Evolutionary conservation across 2,113 vertebrate species (phyloP).

Genomic region (Peromyscus leucopus): DNA sequence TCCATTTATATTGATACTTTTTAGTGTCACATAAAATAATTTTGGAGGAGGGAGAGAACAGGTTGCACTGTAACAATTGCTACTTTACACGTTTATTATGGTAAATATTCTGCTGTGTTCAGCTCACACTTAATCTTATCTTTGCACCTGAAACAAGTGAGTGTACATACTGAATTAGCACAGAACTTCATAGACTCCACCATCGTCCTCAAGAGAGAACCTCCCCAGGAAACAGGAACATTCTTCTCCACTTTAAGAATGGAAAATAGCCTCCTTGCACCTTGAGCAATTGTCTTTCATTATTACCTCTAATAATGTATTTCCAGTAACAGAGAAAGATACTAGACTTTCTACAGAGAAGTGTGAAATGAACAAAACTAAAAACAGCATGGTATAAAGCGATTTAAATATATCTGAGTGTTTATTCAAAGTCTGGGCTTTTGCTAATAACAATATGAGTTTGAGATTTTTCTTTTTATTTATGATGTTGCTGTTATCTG

Average conservation of each 20-base stretch:
- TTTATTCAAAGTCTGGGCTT: neutral
- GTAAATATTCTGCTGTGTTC: neutral
- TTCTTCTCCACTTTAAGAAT: neutral
- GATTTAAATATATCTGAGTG: neutral
- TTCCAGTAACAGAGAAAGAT: neutral
- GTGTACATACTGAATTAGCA: neutral
- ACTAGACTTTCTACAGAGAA: conserved; percentile 13
- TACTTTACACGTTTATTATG: neutral
- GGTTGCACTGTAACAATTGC: neutral
- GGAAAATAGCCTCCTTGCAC: neutral
- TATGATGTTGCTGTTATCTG: neutral
- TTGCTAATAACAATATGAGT: neutral
- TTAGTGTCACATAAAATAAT: conserved; percentile 14
- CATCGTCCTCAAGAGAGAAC: neutral
- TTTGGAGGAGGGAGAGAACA: neutral
- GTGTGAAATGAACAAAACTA: neutral
- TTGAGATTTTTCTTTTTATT: neutral
- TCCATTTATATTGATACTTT: neutral
- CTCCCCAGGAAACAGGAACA: neutral
- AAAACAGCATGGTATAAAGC: neutral
- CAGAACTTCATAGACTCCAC: neutral
- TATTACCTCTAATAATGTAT: neutral
- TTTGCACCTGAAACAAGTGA: neutral
- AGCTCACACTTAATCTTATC: conserved; percentile 5
- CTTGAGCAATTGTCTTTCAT: neutral